Conservation (phyloP, 2,888 invertebrate genomes). For the Hirtodrosophila histrioides region DNA sequence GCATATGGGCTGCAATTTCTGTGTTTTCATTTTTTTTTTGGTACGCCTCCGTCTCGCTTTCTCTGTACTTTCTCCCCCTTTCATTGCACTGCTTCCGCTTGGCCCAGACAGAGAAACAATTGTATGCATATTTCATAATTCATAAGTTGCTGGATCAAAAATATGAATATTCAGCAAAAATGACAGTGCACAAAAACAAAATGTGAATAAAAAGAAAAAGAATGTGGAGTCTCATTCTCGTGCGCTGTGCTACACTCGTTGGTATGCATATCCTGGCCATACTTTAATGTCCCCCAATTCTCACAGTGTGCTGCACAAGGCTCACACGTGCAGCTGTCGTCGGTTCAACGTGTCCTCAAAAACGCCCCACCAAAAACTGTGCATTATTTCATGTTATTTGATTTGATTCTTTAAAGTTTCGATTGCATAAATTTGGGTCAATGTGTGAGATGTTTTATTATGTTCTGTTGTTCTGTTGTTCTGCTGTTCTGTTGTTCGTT, state of each 20-base stretch:
- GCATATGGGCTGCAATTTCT: conserved; percentile 40
- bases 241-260: conserved; percentile 3
- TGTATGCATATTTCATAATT: conserved; percentile 80
- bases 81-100: conserved; percentile 18
- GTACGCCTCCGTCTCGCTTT: conserved; percentile 16
- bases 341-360: conserved; percentile 13
- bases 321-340: conserved; percentile 31
- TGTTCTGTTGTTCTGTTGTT: conserved; percentile 20
- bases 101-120: conserved; percentile 63
- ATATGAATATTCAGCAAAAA: conserved; percentile 73
- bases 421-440: conserved; percentile 73
- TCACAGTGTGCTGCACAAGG: conserved; percentile 9
- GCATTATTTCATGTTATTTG: conserved; percentile 43
- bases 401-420: conserved; percentile 62
- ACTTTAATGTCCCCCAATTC: conserved; percentile 44
- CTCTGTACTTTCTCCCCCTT: conserved; percentile 8
- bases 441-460: conserved; percentile 54
- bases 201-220: conserved; percentile 10
- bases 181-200: conserved; percentile 35
- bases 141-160: conserved; percentile 74
- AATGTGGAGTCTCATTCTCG: conserved; percentile 1
- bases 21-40: conserved; percentile 19
- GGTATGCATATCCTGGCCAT: conserved; percentile 28
- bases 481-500: conserved; percentile 11
- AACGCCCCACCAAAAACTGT: conserved; percentile 17